phyloP scores from a whole-genome alignment of 2,888 invertebrate genomes.

The Acanthacorydalis orientalis region DNA sequence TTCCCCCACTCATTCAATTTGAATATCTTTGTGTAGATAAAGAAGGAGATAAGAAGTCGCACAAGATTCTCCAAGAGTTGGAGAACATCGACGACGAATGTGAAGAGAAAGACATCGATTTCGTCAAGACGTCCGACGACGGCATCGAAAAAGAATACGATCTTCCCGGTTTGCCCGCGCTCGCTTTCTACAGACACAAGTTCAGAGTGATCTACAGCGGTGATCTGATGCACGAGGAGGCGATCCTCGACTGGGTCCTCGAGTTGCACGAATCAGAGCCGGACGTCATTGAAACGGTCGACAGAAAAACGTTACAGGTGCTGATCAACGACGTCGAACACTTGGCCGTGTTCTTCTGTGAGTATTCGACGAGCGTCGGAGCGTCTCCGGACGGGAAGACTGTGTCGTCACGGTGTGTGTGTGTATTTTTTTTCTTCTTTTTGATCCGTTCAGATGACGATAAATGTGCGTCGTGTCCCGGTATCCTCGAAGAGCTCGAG shows the following conservation, averaged over 20 bases:
- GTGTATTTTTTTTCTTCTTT: no score
- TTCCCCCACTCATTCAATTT: no score
- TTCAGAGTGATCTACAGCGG: conserved; percentile 78
- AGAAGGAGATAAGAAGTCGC: conserved; percentile 77
- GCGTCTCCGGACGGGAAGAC: background rate
- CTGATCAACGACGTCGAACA: conserved; percentile 81
- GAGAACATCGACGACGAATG: conserved; percentile 90
- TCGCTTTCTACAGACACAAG: conserved; percentile 76
- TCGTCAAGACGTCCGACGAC: conserved; percentile 80
- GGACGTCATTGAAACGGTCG: conserved; percentile 81
- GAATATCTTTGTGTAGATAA: conserved; percentile 44
- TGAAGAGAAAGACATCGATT: conserved; percentile 79
- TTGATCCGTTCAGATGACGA: conserved; percentile 79
- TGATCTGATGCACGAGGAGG: conserved; percentile 82
- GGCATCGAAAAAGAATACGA: conserved; percentile 80
- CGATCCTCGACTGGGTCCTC: conserved; percentile 77
- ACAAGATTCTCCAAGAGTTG: conserved; percentile 71
- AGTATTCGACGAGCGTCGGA: conserved; percentile 27
- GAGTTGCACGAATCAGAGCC: conserved; percentile 69
- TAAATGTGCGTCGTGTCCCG: conserved; percentile 68
- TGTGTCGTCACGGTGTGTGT: no score
- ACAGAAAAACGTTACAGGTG: conserved; percentile 76
- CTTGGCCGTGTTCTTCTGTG: conserved; percentile 83
- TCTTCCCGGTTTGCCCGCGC: conserved; percentile 58
- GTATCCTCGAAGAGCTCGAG: conserved; percentile 74